Evolutionary conservation across 1,140 invertebrate genomes (phyloP).

Genomic region (Neodiprion virginianus): DNA sequence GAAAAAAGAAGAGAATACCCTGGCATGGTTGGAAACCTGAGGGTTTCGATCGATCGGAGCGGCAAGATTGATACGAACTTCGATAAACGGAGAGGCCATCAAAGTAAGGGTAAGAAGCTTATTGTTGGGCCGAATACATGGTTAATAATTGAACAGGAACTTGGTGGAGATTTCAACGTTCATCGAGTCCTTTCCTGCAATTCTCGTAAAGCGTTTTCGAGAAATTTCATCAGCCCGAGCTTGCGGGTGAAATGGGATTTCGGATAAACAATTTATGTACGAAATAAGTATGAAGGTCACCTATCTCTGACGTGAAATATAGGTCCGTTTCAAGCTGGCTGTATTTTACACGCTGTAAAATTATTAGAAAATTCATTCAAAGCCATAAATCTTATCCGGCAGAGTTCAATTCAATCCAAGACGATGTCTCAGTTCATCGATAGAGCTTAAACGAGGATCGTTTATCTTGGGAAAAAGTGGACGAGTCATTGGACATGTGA

Average conservation of each 20-base stretch:
- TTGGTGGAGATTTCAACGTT: not conserved
- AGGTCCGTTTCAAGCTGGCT: too few relatives aligned
- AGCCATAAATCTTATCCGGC: not conserved
- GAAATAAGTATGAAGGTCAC: too few relatives aligned
- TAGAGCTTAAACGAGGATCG: not conserved
- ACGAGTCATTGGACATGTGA: not conserved
- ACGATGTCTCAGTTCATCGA: not conserved
- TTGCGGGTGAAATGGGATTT: too few relatives aligned
- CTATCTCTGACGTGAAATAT: too few relatives aligned
- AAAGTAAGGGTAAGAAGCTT: not conserved
- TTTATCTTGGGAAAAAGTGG: not conserved
- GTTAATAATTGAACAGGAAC: not conserved
- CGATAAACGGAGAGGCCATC: constrained; percentile 4
- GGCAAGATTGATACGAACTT: not conserved
- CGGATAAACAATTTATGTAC: too few relatives aligned
- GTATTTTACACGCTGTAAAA: not conserved
- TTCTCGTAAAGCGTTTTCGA: not conserved
- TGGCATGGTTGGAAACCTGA: too few relatives aligned
- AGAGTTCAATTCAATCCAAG: not conserved
- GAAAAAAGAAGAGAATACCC: too few relatives aligned
- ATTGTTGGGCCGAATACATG: not conserved
- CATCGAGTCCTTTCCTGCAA: not conserved
- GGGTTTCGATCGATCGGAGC: not conserved
- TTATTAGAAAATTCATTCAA: not conserved
- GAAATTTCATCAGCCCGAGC: too few relatives aligned